phyloP scores from a whole-genome alignment of 2,888 invertebrate species.

The Ennomos fuscantarius region DNA sequence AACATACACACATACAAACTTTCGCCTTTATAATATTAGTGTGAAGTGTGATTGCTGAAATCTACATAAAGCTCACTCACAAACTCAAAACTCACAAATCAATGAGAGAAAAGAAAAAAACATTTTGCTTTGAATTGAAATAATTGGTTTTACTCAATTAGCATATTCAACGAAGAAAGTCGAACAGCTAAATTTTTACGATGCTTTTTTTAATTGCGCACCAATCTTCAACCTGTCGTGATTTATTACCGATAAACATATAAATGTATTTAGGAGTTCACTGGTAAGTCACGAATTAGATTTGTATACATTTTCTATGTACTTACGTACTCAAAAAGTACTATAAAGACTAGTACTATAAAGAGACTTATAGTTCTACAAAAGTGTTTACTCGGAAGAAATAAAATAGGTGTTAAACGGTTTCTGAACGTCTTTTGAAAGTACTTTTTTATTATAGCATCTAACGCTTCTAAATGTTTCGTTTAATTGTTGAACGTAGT shows the following conservation, averaged over 20 bases:
- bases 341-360: too few relatives aligned
- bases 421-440: too few relatives aligned
- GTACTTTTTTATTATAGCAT: too few relatives aligned
- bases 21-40: too few relatives aligned
- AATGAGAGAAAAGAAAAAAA: slow-evolving; percentile 3
- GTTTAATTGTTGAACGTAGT: too few relatives aligned
- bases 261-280: slow-evolving; percentile 13
- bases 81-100: not conserved
- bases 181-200: slow-evolving; percentile 20
- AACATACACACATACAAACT: too few relatives aligned
- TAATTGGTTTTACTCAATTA: slow-evolving; percentile 5
- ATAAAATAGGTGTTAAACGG: too few relatives aligned
- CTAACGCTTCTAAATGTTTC: too few relatives aligned
- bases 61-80: too few relatives aligned
- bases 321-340: not conserved
- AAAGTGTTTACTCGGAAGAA: too few relatives aligned
- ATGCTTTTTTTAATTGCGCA: slow-evolving; percentile 22
- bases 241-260: slow-evolving; percentile 21
- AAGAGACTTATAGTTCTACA: too few relatives aligned
- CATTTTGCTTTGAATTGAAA: slow-evolving; percentile 1
- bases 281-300: slow-evolving; percentile 21
- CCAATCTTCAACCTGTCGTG: slow-evolving; percentile 13
- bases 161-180: slow-evolving; percentile 29
- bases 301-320: not conserved
- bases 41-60: too few relatives aligned